A percentile compares a stretch with the other conserved stretches of the same genome.
Conservation (phyloP, 2,113 vertebrate species). For the Semicossyphus pulcher region DNA sequence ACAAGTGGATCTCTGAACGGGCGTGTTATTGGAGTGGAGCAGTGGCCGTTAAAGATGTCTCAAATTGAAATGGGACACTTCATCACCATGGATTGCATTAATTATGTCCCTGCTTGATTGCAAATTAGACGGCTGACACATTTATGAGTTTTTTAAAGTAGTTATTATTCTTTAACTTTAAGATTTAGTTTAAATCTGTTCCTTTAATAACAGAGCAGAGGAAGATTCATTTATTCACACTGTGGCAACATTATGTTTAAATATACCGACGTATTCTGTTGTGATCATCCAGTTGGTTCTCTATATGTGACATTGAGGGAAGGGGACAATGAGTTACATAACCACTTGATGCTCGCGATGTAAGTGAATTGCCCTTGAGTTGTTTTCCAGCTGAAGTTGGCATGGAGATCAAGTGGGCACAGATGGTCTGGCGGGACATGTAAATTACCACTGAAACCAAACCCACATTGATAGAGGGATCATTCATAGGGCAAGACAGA, state of each 20-base stretch:
- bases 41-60: background rate
- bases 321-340: background rate
- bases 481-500: background rate
- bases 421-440: slow-evolving; percentile 45
- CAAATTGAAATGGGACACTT: slow-evolving; percentile 4
- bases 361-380: slow-evolving; percentile 25
- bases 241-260: background rate
- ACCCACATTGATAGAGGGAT: background rate
- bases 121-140: background rate
- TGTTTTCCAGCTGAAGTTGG: slow-evolving; percentile 43
- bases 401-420: slow-evolving; percentile 60
- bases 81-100: background rate
- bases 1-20: background rate
- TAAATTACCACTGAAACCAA: slow-evolving; percentile 9
- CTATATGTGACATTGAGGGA: background rate
- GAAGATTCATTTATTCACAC: background rate
- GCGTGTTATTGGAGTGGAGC: background rate
- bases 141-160: background rate
- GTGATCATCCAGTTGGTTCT: background rate
- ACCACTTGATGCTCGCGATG: background rate
- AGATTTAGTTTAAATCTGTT: background rate
- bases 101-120: slow-evolving; percentile 8
- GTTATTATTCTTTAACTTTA: background rate
- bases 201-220: background rate
- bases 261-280: background rate